Conservation (phyloP, 1,140 invertebrate genomes). For the Galendromus occidentalis region DNA sequence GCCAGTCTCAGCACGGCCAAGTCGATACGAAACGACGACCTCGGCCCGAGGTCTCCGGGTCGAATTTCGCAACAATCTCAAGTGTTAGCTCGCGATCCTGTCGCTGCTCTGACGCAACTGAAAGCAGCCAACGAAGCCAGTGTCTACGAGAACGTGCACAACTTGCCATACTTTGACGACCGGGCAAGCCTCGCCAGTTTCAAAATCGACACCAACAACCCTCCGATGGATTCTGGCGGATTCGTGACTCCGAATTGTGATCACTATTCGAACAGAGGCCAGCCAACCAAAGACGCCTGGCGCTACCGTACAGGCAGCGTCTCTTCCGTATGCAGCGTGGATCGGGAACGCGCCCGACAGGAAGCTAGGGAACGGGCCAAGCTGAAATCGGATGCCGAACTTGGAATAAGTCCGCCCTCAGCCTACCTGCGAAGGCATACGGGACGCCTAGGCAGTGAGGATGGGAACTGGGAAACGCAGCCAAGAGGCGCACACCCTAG, state of each 20-base stretch:
- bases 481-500: neutral
- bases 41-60: neutral
- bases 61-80: neutral
- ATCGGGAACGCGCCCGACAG: conserved; percentile 26
- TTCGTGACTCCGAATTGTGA: too few species aligned
- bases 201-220: neutral
- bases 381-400: conserved; percentile 46
- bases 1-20: neutral
- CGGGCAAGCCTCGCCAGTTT: neutral
- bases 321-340: neutral
- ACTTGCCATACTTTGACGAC: conserved; percentile 7
- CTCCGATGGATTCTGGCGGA: too few species aligned
- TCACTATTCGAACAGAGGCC: too few species aligned
- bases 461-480: conserved; percentile 14
- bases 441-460: conserved; percentile 23
- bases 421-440: neutral
- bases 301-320: neutral
- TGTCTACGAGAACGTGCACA: conserved; percentile 8
- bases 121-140: conserved; percentile 1
- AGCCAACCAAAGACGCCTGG: neutral
- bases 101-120: neutral
- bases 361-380: conserved; percentile 44
- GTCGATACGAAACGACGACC: neutral
- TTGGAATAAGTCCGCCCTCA: conserved; percentile 44
- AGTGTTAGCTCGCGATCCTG: conserved; percentile 1